These are phyloP conservation scores for Epicampocera succincta DNA, from an alignment of 2,888 invertebrate species.

Conservation along the genomic window DNA sequence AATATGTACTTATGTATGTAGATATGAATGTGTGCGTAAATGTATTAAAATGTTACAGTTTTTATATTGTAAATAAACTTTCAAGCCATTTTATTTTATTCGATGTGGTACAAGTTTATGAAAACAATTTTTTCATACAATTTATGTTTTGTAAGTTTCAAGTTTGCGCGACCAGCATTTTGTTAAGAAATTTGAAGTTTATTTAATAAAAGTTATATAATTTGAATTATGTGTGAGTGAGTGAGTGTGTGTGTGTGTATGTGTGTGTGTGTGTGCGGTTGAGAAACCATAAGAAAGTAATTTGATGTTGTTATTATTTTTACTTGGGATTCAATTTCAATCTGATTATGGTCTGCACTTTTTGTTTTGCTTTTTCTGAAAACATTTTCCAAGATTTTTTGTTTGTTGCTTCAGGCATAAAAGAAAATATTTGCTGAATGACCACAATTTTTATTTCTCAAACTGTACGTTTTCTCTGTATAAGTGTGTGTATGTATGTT, in stretches of 20 bases:
- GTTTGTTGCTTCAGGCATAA: no score
- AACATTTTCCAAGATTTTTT: background rate
- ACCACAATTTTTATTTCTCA: no score
- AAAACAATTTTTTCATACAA: constrained; percentile 36
- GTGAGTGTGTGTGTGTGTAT: background rate
- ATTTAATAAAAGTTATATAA: constrained; percentile 28
- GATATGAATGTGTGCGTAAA: no score
- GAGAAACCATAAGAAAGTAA: constrained; percentile 30
- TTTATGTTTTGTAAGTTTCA: constrained; percentile 14
- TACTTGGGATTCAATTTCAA: constrained; percentile 9
- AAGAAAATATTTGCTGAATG: no score
- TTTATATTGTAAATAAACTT: background rate
- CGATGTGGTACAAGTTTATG: constrained; percentile 7
- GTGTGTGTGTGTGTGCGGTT: background rate
- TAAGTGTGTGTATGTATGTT: no score
- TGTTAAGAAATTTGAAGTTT: background rate
- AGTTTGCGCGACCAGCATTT: constrained; percentile 5
- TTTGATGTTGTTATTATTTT: background rate
- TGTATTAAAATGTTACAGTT: background rate
- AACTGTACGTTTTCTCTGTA: no score
- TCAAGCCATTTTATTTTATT: background rate
- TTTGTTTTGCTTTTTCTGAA: constrained; percentile 2
- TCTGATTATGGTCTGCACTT: constrained; percentile 1
- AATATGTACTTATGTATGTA: no score
- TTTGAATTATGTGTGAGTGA: background rate